These are phyloP conservation scores for Eristalis arbustorum DNA, from an alignment of 2,888 invertebrate species.

Conservation along the genomic window DNA sequence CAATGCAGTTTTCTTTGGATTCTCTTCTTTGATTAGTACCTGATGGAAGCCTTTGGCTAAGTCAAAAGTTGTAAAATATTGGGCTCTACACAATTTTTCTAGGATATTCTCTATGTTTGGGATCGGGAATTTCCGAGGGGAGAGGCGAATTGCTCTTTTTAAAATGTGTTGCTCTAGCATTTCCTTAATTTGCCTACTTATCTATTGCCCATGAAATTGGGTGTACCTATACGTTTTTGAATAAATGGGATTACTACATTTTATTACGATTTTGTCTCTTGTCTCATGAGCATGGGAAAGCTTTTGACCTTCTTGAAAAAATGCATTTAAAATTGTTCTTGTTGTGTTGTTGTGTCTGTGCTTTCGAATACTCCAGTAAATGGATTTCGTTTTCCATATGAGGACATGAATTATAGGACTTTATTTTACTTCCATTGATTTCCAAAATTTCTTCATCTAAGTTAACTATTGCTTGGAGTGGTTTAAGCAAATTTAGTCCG, in stretches of 20 bases:
- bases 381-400: constrained; percentile 4
- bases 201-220: neutral
- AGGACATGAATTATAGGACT: neutral
- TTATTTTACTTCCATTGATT: neutral
- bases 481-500: neutral
- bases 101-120: too few relatives aligned
- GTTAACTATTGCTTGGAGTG: neutral
- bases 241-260: too few relatives aligned
- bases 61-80: too few relatives aligned
- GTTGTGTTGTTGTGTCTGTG: neutral
- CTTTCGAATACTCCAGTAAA: constrained; percentile 7
- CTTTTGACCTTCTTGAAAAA: neutral
- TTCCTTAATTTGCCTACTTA: neutral
- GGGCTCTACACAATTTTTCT: too few relatives aligned
- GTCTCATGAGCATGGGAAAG: neutral
- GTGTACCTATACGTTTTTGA: too few relatives aligned
- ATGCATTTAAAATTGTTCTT: neutral
- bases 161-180: neutral
- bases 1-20: too few relatives aligned
- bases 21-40: too few relatives aligned
- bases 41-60: too few relatives aligned
- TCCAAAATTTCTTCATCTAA: neutral
- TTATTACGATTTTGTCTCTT: too few relatives aligned
- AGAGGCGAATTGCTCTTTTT: too few relatives aligned
- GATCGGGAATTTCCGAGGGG: too few relatives aligned